Base-by-base conservation (phyloP, 1,140 invertebrate species). In the Kradibia gibbosae region DNA sequence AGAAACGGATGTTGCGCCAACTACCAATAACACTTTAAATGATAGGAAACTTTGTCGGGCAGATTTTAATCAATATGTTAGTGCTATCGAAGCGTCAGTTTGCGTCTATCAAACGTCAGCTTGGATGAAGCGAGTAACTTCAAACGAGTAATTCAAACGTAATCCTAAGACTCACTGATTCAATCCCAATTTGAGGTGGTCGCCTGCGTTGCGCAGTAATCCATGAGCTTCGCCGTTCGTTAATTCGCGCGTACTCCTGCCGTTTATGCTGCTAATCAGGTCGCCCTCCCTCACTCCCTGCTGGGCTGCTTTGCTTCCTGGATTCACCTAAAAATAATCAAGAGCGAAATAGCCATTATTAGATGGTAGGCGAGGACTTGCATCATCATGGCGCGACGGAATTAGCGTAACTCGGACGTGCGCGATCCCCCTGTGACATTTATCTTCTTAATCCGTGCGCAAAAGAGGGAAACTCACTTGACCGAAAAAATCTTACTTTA, bases 221-320 rank as follows among this genome's bases (percentile, higher is more conserved):
- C 93, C 92, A 86, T 96, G 95, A 22, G 95, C 95, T 85, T 96
- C 95, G 42, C 93, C 92, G 87, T 96, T 96, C 53, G 93, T 95
- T 86, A 96, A 92, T 83, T 93, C 91, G 80, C 93, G 92, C 1
- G 95, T 95, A 25, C 92, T 90, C 78, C 93, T 93, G 28, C 94
- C 95, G 89, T 96, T 96, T 86, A 97, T 96, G 72, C 94, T 94
- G 50, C 94, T 94, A 84, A 97, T 95, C 78, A 96, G 92, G 88
- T 96, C 95, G 55, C 95, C 96, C 90, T 96, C 95, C 76, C 95
- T 90, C 39, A 96, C 93, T 7, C 96, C 95, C 84, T 94, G 93
- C 83, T 94, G 91, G 13, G 95, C 94, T 10, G 95, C 96, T 89
- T 96, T 96, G 79, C 95, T 95, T 13, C 95, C 95, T 28, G 95